Conservation (phyloP, 2,888 invertebrate genomes). For the Hipparchia sbordonii region DNA sequence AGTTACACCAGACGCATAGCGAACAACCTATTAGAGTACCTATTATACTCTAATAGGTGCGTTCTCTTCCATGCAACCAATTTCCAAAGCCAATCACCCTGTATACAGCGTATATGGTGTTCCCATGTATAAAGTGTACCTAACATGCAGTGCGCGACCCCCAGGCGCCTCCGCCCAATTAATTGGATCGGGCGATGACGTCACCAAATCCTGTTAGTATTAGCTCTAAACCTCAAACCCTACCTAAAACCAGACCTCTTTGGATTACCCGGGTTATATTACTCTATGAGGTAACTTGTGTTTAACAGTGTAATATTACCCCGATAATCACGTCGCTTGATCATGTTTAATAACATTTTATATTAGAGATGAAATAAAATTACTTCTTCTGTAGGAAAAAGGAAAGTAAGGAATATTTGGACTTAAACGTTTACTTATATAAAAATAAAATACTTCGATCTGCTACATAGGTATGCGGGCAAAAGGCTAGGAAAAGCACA, state of each 20-base stretch:
- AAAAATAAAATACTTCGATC: too few relatives aligned
- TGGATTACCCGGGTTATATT: conserved; percentile 28
- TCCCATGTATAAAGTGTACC: conserved; percentile 1
- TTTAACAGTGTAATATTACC: neutral
- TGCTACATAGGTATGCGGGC: too few relatives aligned
- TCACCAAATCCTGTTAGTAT: conserved; percentile 35
- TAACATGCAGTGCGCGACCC: conserved; percentile 31
- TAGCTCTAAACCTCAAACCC: conserved; percentile 24
- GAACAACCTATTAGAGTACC: too few relatives aligned
- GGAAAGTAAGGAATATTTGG: too few relatives aligned
- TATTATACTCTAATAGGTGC: too few relatives aligned
- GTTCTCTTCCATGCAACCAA: neutral
- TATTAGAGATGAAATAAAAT: too few relatives aligned
- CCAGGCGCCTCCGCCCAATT: conserved; percentile 38
- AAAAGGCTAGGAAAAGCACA: too few relatives aligned
- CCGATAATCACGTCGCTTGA: neutral
- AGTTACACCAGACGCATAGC: too few relatives aligned
- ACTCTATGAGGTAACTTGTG: conserved; percentile 5
- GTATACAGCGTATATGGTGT: neutral
- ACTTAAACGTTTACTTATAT: too few relatives aligned
- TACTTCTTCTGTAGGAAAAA: too few relatives aligned
- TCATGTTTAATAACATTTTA: too few relatives aligned
- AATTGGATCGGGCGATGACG: conserved; percentile 41
- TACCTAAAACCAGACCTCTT: conserved; percentile 16
- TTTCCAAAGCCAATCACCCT: too few relatives aligned